phyloP scores from a whole-genome alignment of 2,113 vertebrate genomes.

The Turdus rufiventris region DNA sequence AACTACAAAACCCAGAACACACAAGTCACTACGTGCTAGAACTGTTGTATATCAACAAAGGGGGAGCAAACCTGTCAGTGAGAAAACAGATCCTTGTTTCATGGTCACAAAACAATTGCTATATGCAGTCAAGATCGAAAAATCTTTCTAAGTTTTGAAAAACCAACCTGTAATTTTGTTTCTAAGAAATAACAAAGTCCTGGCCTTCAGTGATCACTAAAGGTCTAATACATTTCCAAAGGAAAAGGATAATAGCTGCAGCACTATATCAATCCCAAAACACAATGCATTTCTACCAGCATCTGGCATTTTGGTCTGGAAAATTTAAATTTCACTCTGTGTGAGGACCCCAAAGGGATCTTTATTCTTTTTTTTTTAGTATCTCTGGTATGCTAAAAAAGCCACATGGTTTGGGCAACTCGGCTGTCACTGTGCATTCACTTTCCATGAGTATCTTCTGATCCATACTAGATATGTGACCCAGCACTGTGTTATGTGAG shows the following conservation, averaged over 20 bases:
- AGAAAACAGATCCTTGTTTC: not conserved
- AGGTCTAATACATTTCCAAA: not conserved
- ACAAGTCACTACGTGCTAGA: not conserved
- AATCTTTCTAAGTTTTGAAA: not conserved
- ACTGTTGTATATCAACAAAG: not conserved
- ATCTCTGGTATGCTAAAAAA: not conserved
- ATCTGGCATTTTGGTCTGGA: slow-evolving; percentile 3
- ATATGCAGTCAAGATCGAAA: not conserved
- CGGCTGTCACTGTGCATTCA: not conserved
- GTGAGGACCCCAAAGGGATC: not conserved
- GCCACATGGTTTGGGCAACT: not conserved
- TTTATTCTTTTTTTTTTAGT: slow-evolving; percentile 1
- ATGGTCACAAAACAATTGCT: not conserved
- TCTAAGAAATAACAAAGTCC: not conserved
- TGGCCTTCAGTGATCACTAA: not conserved
- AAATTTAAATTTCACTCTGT: slow-evolving; percentile 12
- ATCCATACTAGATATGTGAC: not conserved
- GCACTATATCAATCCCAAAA: not conserved
- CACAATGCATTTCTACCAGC: not conserved
- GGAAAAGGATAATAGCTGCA: not conserved
- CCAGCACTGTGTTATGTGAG: not conserved
- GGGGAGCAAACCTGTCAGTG: not conserved
- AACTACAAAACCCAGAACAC: not conserved
- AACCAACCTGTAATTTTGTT: not conserved
- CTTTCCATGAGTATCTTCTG: not conserved